Evolutionary conservation across 1,140 invertebrate genomes (phyloP), one percentile per base, ranked within the genome.

Genomic region (Pogonognathellus flavescens): DNA sequence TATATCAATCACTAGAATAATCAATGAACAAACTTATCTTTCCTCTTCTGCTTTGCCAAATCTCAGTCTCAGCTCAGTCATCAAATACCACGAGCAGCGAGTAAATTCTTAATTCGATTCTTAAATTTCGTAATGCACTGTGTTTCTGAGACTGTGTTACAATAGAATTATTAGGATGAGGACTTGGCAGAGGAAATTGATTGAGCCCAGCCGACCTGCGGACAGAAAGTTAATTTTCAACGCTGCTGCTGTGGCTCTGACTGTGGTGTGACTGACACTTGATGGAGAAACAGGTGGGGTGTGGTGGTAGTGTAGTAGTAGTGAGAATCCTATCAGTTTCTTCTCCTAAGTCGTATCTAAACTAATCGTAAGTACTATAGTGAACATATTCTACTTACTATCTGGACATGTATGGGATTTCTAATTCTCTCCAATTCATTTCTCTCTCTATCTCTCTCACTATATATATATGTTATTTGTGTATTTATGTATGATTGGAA

Each of bases 221-320:
- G 9, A 72, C 66, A 62, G n/a, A 62, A 14, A 31, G 53, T 62
- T 10, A 1, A 20, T 50, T 76, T 49, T 18, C 31, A 41, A 41
- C 31, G 6, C 6, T 41, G n/a, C 41, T 76, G 13, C 31, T 18
- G 16, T 50, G 41, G 49, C 10, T 66, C 31, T 50, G 70, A 49
- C 31, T 76, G 41, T 18, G 70, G 49, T 76, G 70, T 76, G 70
- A 76, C 70, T 76, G 70, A 76, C n/a, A 76, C 41, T 76, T 76
- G 70, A 76, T 49, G 70, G 41, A 18, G 41, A 76, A 50, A 76
- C 62, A 66, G 62, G 62, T 66, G 62, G 22, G 20, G 20, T 25
- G 20, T 5, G 6, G 10, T 66, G 10, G 10, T 31, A 66, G 2
- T 41, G 6, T 41, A 6, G 31, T 41, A 41, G 31, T 41, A 41